These are phyloP conservation scores for Prionailurus viverrinus DNA, from an alignment of 2,113 vertebrate species.

Conservation along the genomic window DNA sequence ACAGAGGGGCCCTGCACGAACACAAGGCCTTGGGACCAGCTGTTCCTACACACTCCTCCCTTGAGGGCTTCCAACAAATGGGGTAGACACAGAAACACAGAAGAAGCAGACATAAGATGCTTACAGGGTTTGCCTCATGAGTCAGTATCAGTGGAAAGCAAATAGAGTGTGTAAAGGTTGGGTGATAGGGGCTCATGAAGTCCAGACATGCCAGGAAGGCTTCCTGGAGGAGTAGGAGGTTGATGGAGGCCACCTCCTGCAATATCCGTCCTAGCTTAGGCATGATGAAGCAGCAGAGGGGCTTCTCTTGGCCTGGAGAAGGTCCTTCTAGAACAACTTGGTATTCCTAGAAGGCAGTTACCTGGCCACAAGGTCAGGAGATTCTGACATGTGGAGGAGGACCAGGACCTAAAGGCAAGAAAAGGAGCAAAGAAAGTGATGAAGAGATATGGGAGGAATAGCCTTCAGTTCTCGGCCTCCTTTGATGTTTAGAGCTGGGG, in stretches of 20 bases:
- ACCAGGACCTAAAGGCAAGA: not conserved
- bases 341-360: constrained; percentile 1
- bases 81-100: not conserved
- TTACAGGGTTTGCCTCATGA: not conserved
- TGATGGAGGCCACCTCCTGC: not conserved
- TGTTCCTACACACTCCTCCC: constrained; percentile 58
- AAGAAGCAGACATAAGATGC: constrained; percentile 10
- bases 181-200: not conserved
- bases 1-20: constrained; percentile 37
- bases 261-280: not conserved
- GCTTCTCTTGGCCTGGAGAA: not conserved
- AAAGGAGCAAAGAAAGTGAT: not conserved
- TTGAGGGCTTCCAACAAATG: constrained; percentile 58
- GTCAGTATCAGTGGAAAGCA: not conserved
- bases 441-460: not conserved
- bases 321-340: not conserved
- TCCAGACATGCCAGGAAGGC: not conserved
- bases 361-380: not conserved
- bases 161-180: not conserved
- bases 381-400: not conserved
- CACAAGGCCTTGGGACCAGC: constrained; percentile 69
- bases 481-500: not conserved
- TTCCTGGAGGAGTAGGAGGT: constrained; percentile 2
- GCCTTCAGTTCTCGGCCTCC: not conserved
- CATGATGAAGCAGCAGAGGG: not conserved